Percentiles rank a stretch among this genome's conserved stretches.
These are phyloP conservation scores for Aurelia sp. DNA, from an alignment of 30 jellyfish, hydroid and myxozoan genomes.

Conservation along the genomic window DNA sequence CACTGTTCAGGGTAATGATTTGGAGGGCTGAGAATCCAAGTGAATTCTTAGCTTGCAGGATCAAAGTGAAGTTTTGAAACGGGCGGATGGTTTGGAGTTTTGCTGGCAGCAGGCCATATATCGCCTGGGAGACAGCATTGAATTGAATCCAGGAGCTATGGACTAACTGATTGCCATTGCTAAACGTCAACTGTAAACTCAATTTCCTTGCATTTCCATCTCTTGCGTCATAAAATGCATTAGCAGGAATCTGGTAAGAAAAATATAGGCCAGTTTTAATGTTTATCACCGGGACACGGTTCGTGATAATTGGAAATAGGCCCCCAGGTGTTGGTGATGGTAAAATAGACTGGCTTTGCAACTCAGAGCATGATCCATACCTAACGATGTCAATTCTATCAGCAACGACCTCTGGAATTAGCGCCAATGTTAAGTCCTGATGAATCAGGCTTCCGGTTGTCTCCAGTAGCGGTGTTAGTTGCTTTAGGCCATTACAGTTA, in stretches of 20 bases:
- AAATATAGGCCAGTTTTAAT: slow-evolving; percentile 48
- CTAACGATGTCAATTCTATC: slow-evolving; percentile 45
- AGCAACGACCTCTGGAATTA: slow-evolving; percentile 54
- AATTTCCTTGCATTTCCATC: slow-evolving; percentile 78
- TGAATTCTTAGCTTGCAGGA: slow-evolving; percentile 72
- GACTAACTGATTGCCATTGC: slow-evolving; percentile 23
- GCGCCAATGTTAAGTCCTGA: slow-evolving; percentile 36
- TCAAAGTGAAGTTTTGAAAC: slow-evolving; percentile 24
- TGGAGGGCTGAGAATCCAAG: slow-evolving; percentile 45
- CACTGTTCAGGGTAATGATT: slow-evolving; percentile 34
- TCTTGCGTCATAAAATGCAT: slow-evolving; percentile 77
- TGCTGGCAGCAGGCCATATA: slow-evolving; percentile 58
- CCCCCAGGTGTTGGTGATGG: slow-evolving; percentile 69
- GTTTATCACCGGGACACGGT: slow-evolving; percentile 21
- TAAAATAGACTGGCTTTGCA: background rate
- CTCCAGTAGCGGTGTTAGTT: slow-evolving; percentile 22
- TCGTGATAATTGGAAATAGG: slow-evolving; percentile 35
- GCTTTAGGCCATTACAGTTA: slow-evolving; percentile 33
- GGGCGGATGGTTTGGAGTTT: slow-evolving; percentile 46
- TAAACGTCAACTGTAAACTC: slow-evolving; percentile 20
- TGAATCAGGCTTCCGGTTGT: slow-evolving; percentile 27
- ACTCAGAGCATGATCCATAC: slow-evolving; percentile 42
- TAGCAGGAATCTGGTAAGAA: slow-evolving; percentile 50
- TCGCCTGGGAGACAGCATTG: slow-evolving; percentile 38
- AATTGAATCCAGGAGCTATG: slow-evolving; percentile 70